These are phyloP conservation scores for Pseudopipra pipra DNA, from an alignment of 2,113 vertebrate genomes.

Conservation along the genomic window DNA sequence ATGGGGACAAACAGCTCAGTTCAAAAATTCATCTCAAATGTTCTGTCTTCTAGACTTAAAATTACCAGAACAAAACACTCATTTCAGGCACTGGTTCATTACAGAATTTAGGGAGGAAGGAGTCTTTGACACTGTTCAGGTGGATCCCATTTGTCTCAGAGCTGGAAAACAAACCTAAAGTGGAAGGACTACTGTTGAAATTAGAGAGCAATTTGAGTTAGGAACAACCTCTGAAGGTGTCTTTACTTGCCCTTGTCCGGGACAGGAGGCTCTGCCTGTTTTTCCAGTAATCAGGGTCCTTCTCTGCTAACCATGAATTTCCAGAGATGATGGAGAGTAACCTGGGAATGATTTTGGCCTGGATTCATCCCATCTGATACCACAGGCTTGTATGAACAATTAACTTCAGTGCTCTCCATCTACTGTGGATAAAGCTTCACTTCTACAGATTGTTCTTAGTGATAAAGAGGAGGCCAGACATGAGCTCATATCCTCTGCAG, in stretches of 20 bases:
- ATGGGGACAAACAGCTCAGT: neutral
- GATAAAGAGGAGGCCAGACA: neutral
- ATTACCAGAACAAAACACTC: neutral
- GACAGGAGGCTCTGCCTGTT: neutral
- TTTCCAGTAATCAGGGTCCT: rapidly evolving
- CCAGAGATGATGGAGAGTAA: neutral
- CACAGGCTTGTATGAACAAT: neutral
- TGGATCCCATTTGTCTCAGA: neutral
- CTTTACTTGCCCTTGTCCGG: neutral
- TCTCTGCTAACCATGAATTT: neutral
- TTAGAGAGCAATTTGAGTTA: neutral
- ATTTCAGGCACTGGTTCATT: neutral
- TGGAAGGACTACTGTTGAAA: neutral
- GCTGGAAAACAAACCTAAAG: neutral
- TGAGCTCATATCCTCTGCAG: neutral
- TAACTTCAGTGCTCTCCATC: neutral
- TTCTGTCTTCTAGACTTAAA: neutral
- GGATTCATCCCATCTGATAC: too few relatives aligned
- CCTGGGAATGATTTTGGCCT: neutral
- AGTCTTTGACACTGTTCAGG: neutral
- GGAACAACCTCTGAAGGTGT: neutral
- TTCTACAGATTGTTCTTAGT: neutral
- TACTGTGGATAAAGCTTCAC: neutral
- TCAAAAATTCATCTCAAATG: neutral
- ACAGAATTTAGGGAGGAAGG: neutral